phyloP scores from a whole-genome alignment of 2,113 vertebrate genomes.

The Diadophis punctatus region DNA sequence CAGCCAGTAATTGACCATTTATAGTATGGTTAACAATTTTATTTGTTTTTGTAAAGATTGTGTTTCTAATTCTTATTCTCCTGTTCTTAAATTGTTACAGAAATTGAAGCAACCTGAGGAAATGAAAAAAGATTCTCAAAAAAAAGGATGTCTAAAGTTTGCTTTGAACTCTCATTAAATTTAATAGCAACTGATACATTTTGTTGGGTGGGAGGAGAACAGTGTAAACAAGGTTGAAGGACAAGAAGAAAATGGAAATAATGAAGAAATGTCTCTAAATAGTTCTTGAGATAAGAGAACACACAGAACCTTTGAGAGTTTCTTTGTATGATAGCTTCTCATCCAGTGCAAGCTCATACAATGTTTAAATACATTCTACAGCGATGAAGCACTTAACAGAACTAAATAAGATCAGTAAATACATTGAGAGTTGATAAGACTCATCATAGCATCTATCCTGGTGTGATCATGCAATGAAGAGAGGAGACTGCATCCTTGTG shows the following conservation, averaged over 20 bases:
- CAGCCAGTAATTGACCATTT: constrained; percentile 49
- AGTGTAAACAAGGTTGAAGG: constrained; percentile 57
- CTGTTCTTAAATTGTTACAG: constrained; percentile 67
- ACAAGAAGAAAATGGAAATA: constrained; percentile 61
- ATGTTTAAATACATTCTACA: constrained; percentile 58
- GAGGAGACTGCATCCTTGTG: constrained; percentile 4
- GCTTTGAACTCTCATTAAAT: constrained; percentile 80
- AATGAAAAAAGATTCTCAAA: constrained; percentile 64
- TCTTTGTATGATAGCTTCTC: constrained; percentile 90
- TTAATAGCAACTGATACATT: constrained; percentile 71
- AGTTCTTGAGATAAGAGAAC: constrained; percentile 67
- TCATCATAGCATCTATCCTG: background rate
- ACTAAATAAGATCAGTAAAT: background rate
- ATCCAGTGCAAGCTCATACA: constrained; percentile 83
- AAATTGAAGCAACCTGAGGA: constrained; percentile 75
- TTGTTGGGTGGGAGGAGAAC: constrained; percentile 67
- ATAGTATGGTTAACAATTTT: constrained; percentile 44
- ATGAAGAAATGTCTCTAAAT: constrained; percentile 66
- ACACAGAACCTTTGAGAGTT: constrained; percentile 80
- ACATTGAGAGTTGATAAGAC: background rate
- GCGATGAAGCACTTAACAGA: background rate
- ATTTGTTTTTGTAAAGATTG: constrained; percentile 57
- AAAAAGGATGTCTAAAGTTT: constrained; percentile 70
- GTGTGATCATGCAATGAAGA: constrained; percentile 42
- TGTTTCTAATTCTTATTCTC: constrained; percentile 64